Conservation (phyloP, 2,113 vertebrate species). For the Dissostichus mawsoni region DNA sequence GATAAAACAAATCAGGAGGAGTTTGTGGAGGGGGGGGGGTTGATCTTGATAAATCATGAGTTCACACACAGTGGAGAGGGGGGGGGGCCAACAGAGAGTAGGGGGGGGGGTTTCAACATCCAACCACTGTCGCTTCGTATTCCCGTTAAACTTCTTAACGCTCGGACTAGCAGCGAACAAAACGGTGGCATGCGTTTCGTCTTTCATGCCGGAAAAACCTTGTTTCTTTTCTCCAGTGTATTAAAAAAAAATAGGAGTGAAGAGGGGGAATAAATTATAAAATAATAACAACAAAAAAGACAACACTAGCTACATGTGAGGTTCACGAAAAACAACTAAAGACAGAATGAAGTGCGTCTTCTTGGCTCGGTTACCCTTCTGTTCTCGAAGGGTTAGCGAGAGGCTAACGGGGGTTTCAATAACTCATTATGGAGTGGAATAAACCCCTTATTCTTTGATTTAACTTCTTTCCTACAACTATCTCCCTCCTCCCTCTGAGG, state of each 20-base stretch:
- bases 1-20: conserved; percentile 38
- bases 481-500: not conserved
- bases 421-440: not conserved
- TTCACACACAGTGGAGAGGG: conserved; percentile 29
- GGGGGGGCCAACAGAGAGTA: not conserved
- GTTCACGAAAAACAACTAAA: conserved; percentile 51
- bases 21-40: not conserved
- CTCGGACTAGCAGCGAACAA: conserved; percentile 60
- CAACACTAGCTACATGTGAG: conserved; percentile 62
- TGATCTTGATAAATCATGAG: conserved; percentile 18
- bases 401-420: conserved; percentile 12
- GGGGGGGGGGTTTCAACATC: conserved; percentile 14
- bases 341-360: conserved; percentile 51
- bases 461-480: conserved; percentile 19
- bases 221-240: conserved; percentile 67
- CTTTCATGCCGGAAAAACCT: conserved; percentile 38
- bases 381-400: not conserved
- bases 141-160: not conserved
- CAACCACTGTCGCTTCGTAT: not conserved
- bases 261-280: conserved; percentile 31
- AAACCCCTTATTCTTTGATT: conserved; percentile 10
- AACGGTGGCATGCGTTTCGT: conserved; percentile 49
- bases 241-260: conserved; percentile 9
- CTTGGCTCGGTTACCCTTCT: conserved; percentile 52
- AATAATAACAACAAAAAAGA: conserved; percentile 8